Conservation (phyloP, 2,797 vertebrate genomes). For the Eidolon dupreanum region DNA sequence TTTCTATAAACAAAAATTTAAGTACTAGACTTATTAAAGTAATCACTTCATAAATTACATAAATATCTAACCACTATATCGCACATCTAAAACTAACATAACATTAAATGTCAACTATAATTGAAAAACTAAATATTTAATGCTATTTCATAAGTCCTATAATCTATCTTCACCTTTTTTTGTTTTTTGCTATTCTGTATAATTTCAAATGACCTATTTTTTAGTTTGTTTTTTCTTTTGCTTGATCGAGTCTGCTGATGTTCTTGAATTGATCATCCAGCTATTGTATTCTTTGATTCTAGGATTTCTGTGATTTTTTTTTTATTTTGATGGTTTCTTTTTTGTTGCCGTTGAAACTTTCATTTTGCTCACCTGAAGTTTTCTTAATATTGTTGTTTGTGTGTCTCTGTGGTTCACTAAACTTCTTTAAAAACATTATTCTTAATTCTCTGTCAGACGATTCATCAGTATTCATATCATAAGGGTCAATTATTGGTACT, state of each 20-base stretch:
- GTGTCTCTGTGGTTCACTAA: not conserved
- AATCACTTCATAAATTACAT: too few species aligned
- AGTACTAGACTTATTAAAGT: too few species aligned
- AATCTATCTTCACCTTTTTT: not conserved
- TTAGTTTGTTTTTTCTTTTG: not conserved
- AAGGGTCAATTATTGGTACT: not conserved
- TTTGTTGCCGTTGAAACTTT: not conserved
- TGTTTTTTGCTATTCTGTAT: not conserved
- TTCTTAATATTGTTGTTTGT: not conserved
- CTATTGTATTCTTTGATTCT: not conserved
- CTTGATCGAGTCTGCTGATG: not conserved
- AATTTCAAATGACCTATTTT: not conserved
- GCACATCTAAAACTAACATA: too few species aligned
- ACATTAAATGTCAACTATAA: too few species aligned
- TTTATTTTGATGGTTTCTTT: not conserved
- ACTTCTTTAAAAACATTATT: not conserved
- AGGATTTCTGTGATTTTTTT: not conserved
- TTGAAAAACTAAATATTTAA: too few species aligned
- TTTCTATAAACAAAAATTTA: too few species aligned
- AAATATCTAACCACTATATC: too few species aligned
- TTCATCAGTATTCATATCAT: not conserved
- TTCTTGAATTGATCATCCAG: not conserved
- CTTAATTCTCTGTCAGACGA: not conserved
- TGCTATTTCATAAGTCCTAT: not conserved
- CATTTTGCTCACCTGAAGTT: not conserved